Base-by-base conservation (phyloP, 2,888 invertebrate genomes). In the Ormyrus labotus region DNA sequence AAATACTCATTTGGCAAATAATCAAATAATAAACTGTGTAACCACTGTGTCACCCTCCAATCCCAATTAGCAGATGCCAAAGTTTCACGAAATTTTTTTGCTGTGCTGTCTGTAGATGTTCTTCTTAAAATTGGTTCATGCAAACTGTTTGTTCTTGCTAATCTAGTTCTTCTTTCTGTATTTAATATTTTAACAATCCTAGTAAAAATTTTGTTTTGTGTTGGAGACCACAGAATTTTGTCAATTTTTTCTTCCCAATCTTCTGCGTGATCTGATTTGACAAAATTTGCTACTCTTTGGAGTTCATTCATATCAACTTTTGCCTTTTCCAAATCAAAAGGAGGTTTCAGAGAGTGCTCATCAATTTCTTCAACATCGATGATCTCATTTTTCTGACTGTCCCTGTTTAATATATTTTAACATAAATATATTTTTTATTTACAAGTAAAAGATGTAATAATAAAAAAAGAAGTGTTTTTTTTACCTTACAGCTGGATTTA, bases 21-120 rank as follows among this genome's bases (percentile, higher is more conserved):
- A 82, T 96, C 95, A 84, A 96, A 92, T 7, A 96, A 89, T 9
- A 95, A 89, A 61, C 92, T 91, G 89, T 97, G 96, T 53, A 97
- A 89, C 97, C 97, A 97, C 84, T 96, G 95, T 0, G 94, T 93
- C 47, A 95, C 90, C 83, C 94, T 93, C 47, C 93, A 89, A 84
- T 96, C 95, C 96, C 96, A 96, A n/a, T 93, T 92, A 9, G 95
- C 92, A 5, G 93, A 92, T 0, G 95, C 94, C 82, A 96, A 91
- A n/a, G 94, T 92, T 83, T 94, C 93, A 55, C 96, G 92, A 83
- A 96, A 91, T 78, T 94, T 91, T 82, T 93, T 92, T 0, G 94
- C 93, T 0, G 96, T 94, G 84, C 94, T 95, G 85, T 96, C 96
- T 1, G 96, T 92, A n/a, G 94, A 92, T 2, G 93, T 93, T 58